Evolutionary conservation across 2,797 vertebrate genomes (phyloP).

Genomic region (Eulemur mongoz): DNA sequence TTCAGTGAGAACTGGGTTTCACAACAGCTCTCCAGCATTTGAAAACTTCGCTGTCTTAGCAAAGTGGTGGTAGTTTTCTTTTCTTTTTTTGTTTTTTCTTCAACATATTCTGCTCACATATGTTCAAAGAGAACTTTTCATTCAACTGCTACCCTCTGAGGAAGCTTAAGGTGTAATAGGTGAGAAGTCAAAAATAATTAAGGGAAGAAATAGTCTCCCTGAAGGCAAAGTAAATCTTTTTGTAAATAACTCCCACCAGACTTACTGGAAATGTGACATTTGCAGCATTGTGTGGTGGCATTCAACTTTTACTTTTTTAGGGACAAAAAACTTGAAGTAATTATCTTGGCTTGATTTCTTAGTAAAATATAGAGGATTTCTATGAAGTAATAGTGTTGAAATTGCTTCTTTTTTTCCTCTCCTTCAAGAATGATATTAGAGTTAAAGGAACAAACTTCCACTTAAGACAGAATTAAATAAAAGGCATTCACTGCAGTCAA

Average conservation of each 20-base stretch:
- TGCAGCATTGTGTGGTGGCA: neutral
- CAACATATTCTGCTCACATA: slow-evolving; percentile 30
- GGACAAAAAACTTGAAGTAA: slow-evolving; percentile 14
- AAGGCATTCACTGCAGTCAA: slow-evolving; percentile 54
- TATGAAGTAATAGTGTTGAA: neutral
- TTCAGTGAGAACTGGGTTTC: neutral
- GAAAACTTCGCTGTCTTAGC: slow-evolving; percentile 43
- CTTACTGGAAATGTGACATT: slow-evolving; percentile 41
- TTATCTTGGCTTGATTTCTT: slow-evolving; percentile 72
- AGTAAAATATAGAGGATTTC: slow-evolving; percentile 62
- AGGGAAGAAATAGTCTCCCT: slow-evolving; percentile 1
- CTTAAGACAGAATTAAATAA: slow-evolving; percentile 68
- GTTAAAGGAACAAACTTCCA: slow-evolving; percentile 50
- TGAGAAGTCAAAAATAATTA: slow-evolving; percentile 62
- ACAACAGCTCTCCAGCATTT: neutral
- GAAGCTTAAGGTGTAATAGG: slow-evolving; percentile 47
- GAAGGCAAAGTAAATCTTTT: slow-evolving; percentile 60
- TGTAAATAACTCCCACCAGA: slow-evolving; percentile 49
- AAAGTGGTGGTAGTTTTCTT: neutral
- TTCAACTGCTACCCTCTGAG: slow-evolving; percentile 52
- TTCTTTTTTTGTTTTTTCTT: neutral
- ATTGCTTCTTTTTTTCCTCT: neutral
- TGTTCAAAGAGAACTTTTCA: slow-evolving; percentile 40
- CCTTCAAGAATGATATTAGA: slow-evolving; percentile 3
- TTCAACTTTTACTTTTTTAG: slow-evolving; percentile 41